A percentile compares a stretch with the other conserved stretches of the same genome.
Conservation (phyloP, 2,113 vertebrate species). For the Pluvianellus socialis region DNA sequence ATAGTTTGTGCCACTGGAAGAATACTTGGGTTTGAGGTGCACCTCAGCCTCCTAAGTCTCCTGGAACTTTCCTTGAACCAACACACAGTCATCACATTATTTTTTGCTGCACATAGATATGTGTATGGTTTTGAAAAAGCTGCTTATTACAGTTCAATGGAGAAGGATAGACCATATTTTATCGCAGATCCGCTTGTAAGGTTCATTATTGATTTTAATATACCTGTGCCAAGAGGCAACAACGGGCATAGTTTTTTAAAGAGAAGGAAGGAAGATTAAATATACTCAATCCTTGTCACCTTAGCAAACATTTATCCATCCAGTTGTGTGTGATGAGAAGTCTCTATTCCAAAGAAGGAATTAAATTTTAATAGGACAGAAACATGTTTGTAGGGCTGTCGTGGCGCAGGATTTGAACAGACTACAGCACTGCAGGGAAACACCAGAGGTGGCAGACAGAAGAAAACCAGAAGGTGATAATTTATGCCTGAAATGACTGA, state of each 20-base stretch:
- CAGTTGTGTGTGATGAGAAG: not conserved
- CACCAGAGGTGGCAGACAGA: not conserved
- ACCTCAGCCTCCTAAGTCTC: not conserved
- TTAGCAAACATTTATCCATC: constrained; percentile 62
- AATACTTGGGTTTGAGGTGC: not conserved
- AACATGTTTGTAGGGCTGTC: constrained; percentile 8
- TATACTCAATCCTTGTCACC: constrained; percentile 56
- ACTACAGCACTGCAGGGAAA: not conserved
- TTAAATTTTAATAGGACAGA: constrained; percentile 56
- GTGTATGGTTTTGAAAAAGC: constrained; percentile 2
- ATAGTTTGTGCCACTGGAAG: not conserved
- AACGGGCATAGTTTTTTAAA: constrained; percentile 25
- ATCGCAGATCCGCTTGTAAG: constrained; percentile 3
- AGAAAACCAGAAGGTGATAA: not conserved
- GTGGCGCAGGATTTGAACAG: not conserved
- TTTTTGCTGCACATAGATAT: not conserved
- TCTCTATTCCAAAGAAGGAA: constrained; percentile 40
- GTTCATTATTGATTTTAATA: constrained; percentile 60
- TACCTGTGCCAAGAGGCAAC: constrained; percentile 36
- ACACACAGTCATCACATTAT: not conserved
- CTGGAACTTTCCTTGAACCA: not conserved
- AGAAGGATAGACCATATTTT: constrained; percentile 27
- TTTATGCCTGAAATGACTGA: not conserved
- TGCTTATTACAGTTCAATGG: constrained; percentile 11
- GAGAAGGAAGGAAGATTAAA: constrained; percentile 51